Base-by-base conservation (phyloP, 1,140 invertebrate genomes). In the Eueides isabella region DNA sequence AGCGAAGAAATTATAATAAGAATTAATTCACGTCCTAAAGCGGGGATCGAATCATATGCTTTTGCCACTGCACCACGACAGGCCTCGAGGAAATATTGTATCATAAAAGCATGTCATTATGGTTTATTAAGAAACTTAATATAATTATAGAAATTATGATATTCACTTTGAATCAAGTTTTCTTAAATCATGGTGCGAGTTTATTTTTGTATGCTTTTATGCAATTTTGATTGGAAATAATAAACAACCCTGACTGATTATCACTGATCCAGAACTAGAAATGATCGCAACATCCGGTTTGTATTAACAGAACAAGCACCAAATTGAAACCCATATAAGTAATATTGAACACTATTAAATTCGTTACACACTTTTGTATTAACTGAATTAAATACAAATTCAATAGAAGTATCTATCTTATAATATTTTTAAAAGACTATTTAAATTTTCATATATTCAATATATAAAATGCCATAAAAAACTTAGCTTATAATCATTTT, bases 291-390 rank as follows among this genome's bases (percentile, higher is more conserved):
- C 2, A 30, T 69, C 67, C 44, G 67, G 48, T 16, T 31, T 2
- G 16, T 48, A 68, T 61, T 26, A 61, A 6, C 11, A 9, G 14
- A 33, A 38, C 28, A 33, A 19, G 29, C 41, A 19, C 19, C 31
- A 26, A 69, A 61, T 30, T 9, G 23, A 69, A 69, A 33, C 19
- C 48, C 23, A 31, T 35, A 61, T 19, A 61, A 61, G 26, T 61
- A 1, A 69, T 61, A 61, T 61, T 6, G 19, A 33, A 26, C 61
- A 26, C 3, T 61, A n/a, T 35, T 67, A 5, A 67, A 55, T 55
- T 55, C 48, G 48, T 55, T 11, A 55, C 23, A 26, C 19, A 12
- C 23, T 11, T 55, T 55, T 55, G 48, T 55, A 55, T 1, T 55
- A 55, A 55, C 9, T 23, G 26, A 55, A 55, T 55, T 3, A 55